A percentile compares a stretch with the other conserved stretches of the same genome.
phyloP scores from a whole-genome alignment of 2,113 vertebrate genomes.

The crab-eating macaque (Macaca fascicularis) region DNA sequence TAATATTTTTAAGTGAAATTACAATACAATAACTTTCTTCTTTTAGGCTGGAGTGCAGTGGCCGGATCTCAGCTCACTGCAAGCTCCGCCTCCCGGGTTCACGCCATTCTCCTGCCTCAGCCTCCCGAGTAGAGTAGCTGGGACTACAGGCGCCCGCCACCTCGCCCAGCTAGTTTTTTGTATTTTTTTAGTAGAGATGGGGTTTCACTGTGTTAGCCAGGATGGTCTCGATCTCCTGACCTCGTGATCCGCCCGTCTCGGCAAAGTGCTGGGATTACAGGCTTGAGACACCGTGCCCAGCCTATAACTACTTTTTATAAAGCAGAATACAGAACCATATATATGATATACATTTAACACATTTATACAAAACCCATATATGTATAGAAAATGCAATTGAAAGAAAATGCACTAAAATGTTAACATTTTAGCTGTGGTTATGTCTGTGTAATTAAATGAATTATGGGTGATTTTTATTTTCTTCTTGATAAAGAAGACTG shows the following conservation, averaged over 20 bases:
- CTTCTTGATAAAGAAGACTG: neutral
- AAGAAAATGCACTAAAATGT: constrained; percentile 7
- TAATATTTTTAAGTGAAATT: constrained; percentile 34
- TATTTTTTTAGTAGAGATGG: no score
- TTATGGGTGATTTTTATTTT: neutral
- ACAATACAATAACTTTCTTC: constrained; percentile 21
- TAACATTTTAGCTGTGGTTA: neutral
- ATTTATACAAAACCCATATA: neutral
- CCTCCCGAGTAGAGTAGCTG: no score
- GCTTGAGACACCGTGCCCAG: no score
- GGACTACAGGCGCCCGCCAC: no score
- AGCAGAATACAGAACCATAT: neutral
- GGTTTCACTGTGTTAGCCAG: no score
- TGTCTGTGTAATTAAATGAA: neutral
- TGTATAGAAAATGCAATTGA: neutral
- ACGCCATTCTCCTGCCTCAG: no score
- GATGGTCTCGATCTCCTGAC: no score
- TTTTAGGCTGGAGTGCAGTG: neutral
- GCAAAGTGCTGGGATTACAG: no score
- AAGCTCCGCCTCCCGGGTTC: no score
- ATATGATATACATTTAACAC: neutral
- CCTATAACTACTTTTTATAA: constrained; percentile 21
- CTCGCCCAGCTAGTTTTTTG: no score
- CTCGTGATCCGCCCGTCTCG: no score
- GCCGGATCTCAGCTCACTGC: no score